Evolutionary conservation across 35 echinoderm and acorn worm species (phyloP).

Genomic region (Eucidaris tribuloides): DNA sequence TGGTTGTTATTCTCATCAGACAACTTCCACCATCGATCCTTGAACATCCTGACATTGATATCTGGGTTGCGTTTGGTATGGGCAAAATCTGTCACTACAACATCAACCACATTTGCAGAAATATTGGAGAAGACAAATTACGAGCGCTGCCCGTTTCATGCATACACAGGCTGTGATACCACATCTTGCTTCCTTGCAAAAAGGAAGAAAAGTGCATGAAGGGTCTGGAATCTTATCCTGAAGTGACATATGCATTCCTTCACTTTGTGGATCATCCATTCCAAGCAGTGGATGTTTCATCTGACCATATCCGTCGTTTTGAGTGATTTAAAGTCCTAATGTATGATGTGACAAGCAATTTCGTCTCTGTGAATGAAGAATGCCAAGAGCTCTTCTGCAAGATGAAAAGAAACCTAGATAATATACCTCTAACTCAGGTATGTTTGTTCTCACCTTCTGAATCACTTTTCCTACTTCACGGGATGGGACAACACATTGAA

Average conservation of each 20-base stretch:
- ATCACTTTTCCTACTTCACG: not conserved
- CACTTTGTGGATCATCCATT: not conserved
- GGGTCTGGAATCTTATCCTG: conserved; percentile 10
- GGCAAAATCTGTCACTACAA: conserved; percentile 32
- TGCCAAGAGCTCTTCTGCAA: too few relatives aligned
- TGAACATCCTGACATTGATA: not conserved
- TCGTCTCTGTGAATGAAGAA: conserved; percentile 24
- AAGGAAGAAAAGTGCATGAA: conserved; percentile 54
- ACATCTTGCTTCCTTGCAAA: conserved; percentile 21
- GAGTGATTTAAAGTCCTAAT: conserved; percentile 18
- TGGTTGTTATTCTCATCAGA: conserved; percentile 73
- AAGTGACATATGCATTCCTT: conserved; percentile 30
- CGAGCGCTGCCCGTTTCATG: conserved; percentile 33
- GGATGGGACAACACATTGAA: not conserved
- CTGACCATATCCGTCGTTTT: not conserved
- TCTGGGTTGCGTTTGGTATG: conserved; percentile 60
- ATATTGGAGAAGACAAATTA: conserved; percentile 12
- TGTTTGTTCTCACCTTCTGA: not conserved
- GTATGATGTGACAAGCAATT: conserved; percentile 16
- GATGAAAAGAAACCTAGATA: not conserved
- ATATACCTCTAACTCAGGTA: not conserved
- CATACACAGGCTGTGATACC: conserved; percentile 58
- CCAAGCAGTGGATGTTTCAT: not conserved
- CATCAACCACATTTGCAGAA: conserved; percentile 7
- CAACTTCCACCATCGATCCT: conserved; percentile 36